phyloP scores from a whole-genome alignment of 2,113 vertebrate species.

The Furnarius figulus region DNA sequence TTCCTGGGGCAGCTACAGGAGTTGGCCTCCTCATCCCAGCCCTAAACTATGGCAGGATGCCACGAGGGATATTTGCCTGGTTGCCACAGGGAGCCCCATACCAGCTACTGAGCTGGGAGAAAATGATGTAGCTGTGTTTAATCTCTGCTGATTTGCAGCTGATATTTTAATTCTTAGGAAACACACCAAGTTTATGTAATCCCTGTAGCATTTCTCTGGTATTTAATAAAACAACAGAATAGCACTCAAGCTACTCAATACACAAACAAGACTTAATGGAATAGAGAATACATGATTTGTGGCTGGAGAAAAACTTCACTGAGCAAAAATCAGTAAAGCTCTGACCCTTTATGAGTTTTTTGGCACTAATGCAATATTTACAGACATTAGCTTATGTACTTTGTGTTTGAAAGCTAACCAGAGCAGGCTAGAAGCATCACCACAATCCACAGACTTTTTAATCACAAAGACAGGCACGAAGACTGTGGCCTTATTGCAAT shows the following conservation, averaged over 20 bases:
- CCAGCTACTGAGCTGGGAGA: not conserved
- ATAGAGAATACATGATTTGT: not conserved
- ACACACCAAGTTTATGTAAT: not conserved
- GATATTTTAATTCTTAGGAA: not conserved
- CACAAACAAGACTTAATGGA: not conserved
- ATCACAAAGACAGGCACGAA: accelerated
- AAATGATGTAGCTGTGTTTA: not conserved
- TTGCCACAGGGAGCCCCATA: not conserved
- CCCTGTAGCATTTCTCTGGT: not conserved
- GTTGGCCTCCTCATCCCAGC: not conserved
- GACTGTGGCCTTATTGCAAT: not conserved
- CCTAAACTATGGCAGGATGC: not conserved
- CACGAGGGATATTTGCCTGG: not conserved
- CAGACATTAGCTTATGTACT: not conserved
- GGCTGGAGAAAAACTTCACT: not conserved
- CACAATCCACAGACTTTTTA: not conserved
- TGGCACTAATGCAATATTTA: not conserved
- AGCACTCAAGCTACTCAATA: not conserved
- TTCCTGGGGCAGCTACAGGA: not conserved
- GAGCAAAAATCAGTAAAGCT: not conserved
- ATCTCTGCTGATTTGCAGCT: not conserved
- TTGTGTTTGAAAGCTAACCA: not conserved
- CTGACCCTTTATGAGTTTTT: not conserved
- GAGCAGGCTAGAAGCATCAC: not conserved
- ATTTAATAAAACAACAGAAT: not conserved